Percentiles rank a stretch among this genome's conserved stretches.
phyloP scores from a whole-genome alignment of 2,888 invertebrate species.

The Buathra laborator region DNA sequence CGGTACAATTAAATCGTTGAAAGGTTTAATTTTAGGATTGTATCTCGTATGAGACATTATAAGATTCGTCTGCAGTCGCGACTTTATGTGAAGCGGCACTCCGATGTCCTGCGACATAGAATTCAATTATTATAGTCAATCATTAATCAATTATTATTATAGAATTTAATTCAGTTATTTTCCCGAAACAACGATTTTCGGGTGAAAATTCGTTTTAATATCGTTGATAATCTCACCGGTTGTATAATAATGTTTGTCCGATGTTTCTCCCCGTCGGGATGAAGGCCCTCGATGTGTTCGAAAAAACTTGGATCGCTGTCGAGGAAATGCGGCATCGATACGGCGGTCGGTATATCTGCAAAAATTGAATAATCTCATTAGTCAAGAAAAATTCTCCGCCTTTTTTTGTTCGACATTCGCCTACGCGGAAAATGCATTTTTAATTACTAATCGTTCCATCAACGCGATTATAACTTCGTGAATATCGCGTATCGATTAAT shows the following conservation, averaged over 20 bases:
- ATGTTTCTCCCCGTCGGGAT: constrained; percentile 82
- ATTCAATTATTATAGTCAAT: too few species aligned
- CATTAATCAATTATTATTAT: too few species aligned
- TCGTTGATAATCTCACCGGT: constrained; percentile 78
- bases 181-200: not conserved
- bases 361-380: constrained; percentile 32
- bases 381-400: not conserved
- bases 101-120: constrained; percentile 87
- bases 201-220: not conserved
- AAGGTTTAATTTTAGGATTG: constrained; percentile 87
- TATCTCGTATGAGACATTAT: constrained; percentile 88
- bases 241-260: constrained; percentile 79
- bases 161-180: too few species aligned
- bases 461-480: constrained; percentile 18
- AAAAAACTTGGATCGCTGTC: constrained; percentile 82
- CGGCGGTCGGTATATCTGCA: constrained; percentile 84
- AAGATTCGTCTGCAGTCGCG: constrained; percentile 91
- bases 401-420: not conserved
- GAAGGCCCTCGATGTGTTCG: constrained; percentile 82
- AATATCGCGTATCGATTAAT: constrained; percentile 36
- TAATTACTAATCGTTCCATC: constrained; percentile 41
- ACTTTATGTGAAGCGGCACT: constrained; percentile 88
- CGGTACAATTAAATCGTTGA: constrained; percentile 89
- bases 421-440: constrained; percentile 17
- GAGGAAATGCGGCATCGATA: constrained; percentile 85